Base-by-base conservation (phyloP, 2,888 invertebrate genomes). In the Diplolepis rosae region DNA sequence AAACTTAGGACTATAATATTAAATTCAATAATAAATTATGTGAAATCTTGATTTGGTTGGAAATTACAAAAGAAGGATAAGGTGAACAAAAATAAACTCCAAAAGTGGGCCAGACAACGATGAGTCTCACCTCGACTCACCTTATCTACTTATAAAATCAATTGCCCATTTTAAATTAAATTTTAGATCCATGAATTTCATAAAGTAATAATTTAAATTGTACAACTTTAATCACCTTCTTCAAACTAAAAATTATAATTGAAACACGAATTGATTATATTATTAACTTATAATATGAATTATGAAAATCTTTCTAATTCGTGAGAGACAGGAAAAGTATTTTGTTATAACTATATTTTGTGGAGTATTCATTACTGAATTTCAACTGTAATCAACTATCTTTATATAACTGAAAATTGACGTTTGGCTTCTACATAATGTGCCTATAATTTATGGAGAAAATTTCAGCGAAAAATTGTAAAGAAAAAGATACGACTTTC, bases 371-470 rank as follows among this genome's bases (percentile, higher is more conserved):
- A 61, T 61, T 27, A 61, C 24, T 24, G 39, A 35, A 42, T 27
- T 61, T 35, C 24, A 61, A 24, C 61, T 39, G 35, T 24, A 35
- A 61, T 42, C 35, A 61, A 61, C 24, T 39, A 61, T 35, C 39
- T 61, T 61, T 61, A 61, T 61, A 61, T 61, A 61, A 61, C 39
- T 39, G 61, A 39, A 61, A 61, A 61, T 61, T 61, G 61, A 39
- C 39, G 39, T 61, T 61, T 61, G 35, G 39, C 6, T 61, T 35
- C 61, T 39, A 61, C 61, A 39, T 61, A 42, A 61, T 39, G 9
- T 24, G 61, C 13, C 61, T 61, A 42, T 61, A 61, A 61, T 61
- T 61, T 42, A 42, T 61, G 39, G n/a, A 27, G 24, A 39, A 35
- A 61, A 39, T 42, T 61, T 39, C 9, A 9, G 11, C 39, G 39